Evolutionary conservation across 2,888 invertebrate species (phyloP), one percentile per base, ranked within the genome.

Genomic region (Microdon myrmicae): DNA sequence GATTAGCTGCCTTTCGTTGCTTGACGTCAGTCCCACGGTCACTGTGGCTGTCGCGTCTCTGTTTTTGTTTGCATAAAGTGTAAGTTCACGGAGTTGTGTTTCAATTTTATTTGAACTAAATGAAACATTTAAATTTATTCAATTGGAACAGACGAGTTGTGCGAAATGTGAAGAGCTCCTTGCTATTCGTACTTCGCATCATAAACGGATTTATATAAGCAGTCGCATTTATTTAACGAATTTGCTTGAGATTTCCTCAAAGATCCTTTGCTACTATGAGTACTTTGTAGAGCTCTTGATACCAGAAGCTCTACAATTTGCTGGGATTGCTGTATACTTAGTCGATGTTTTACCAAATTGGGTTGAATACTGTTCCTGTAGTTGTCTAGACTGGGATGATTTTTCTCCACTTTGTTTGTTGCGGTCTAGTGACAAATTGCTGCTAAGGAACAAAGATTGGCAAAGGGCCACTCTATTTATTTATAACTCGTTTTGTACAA

Each of bases 1-100:
- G 41, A 54, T 55, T 37, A 58, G 58, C 51, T 45, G 49, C 17
- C 28, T 28, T 22, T 17, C 16, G 28, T 23, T 39, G 16, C 34
- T 35, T n/a, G 34, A n/a, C 34, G 35, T 26, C 31, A 12, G 25
- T 31, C 32, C 14, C 20, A 35, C 29, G 37, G 37, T 28, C 29
- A 29, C 14, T 29, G 37, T 38, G 43, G 47, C 37, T 55, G 60
- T 60, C 60, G 55, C 55, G n/a, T n/a, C 26, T 43, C 39, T 45
- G 56, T 61, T 51, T 37, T 37, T 43, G 58, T 64, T 58, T 64
- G 45, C 64, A 64, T 64, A 64, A 64, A 56, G 58, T 58, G 51
- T 51, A 51, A 64, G 58, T 58, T 49, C 55, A 56, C 12, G 49
- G 35, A 47, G 51, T 58, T 47, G 64, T 32, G 17, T 39, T 35